phyloP scores from a whole-genome alignment of 2,888 invertebrate species.

The Volucella inflata region DNA sequence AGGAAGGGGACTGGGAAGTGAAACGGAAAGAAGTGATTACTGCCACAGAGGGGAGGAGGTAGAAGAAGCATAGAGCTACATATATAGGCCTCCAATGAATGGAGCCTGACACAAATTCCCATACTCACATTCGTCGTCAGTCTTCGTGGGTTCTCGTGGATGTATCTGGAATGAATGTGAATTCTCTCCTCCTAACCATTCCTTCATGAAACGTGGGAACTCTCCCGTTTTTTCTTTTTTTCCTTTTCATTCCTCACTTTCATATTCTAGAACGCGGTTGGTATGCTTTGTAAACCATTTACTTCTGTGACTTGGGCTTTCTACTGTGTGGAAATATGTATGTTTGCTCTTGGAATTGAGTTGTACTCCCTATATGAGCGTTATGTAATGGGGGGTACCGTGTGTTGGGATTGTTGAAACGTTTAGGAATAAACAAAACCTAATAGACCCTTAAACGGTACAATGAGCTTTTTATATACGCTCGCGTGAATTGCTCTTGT shows the following conservation, averaged over 20 bases:
- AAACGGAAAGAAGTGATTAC: constrained; percentile 24
- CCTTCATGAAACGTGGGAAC: too few relatives aligned
- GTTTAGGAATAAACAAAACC: constrained; percentile 39
- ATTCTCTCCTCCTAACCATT: too few relatives aligned
- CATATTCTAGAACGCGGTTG: constrained; percentile 5
- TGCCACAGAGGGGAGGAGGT: constrained; percentile 1
- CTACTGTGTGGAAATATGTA: background rate
- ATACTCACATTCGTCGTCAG: too few relatives aligned
- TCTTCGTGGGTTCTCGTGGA: too few relatives aligned
- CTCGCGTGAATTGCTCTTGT: too few relatives aligned
- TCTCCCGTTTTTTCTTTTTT: too few relatives aligned
- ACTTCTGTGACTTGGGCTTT: background rate
- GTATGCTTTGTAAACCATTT: background rate
- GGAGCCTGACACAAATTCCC: too few relatives aligned
- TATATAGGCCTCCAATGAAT: constrained; percentile 21
- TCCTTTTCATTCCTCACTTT: too few relatives aligned
- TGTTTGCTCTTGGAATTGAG: constrained; percentile 2
- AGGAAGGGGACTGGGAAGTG: too few relatives aligned
- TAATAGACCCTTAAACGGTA: constrained; percentile 42
- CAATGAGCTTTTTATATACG: constrained; percentile 1
- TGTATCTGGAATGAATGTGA: too few relatives aligned
- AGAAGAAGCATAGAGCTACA: background rate
- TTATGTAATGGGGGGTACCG: constrained; percentile 5
- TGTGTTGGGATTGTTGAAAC: constrained; percentile 19
- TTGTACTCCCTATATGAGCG: background rate